These are phyloP conservation scores for Hydroisotoma schaefferi DNA, from an alignment of 2,888 invertebrate genomes.

Conservation along the genomic window DNA sequence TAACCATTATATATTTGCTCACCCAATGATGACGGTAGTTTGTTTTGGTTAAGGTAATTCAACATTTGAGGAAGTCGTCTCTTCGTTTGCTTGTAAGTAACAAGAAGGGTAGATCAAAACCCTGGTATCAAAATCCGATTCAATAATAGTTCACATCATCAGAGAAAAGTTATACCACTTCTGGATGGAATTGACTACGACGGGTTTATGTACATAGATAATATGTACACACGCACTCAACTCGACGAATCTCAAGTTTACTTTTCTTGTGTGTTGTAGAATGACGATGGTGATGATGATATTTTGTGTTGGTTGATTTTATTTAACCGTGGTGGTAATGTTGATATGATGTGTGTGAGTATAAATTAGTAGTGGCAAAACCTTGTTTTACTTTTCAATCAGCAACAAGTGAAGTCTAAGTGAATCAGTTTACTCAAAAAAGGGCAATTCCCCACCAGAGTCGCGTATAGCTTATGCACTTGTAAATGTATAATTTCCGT, in stretches of 20 bases:
- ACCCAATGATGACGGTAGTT: slow-evolving; percentile 4
- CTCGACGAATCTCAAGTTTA: background rate
- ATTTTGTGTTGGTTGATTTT: background rate
- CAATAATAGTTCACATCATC: background rate
- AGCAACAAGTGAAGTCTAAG: slow-evolving; percentile 44
- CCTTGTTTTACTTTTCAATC: slow-evolving; percentile 34
- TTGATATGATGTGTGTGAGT: slow-evolving; percentile 10
- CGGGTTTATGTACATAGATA: slow-evolving; percentile 5
- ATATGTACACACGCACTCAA: slow-evolving; percentile 7
- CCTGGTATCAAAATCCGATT: slow-evolving; percentile 5
- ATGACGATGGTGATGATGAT: slow-evolving; percentile 1
- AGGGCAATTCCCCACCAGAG: no score
- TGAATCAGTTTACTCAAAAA: slow-evolving; percentile 34
- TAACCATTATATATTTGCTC: background rate
- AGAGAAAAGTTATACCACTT: background rate
- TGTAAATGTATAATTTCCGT: slow-evolving; percentile 1
- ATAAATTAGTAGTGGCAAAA: slow-evolving; percentile 4
- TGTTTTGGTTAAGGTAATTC: background rate
- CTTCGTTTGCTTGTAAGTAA: no score
- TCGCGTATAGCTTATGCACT: background rate
- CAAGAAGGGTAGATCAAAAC: background rate
- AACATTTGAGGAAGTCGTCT: no score
- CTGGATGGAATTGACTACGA: no score
- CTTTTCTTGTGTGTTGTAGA: slow-evolving; percentile 14
- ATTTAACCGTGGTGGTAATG: background rate